Conservation (phyloP, 2,113 vertebrate genomes). For the Phylloscopus trochilus region DNA sequence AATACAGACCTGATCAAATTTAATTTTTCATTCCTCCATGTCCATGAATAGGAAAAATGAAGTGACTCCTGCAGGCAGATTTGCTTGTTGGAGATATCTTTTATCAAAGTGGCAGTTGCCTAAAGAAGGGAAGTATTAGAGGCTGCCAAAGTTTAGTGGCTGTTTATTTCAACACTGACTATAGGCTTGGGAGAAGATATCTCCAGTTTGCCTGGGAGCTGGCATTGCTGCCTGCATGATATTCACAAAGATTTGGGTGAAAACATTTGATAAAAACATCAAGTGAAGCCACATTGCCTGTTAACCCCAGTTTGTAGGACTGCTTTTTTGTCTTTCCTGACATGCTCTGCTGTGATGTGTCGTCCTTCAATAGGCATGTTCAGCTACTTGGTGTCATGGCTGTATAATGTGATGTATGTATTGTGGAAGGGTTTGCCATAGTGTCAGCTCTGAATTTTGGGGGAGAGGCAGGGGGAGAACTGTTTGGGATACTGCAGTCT, state of each 20-base stretch:
- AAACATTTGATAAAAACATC: slow-evolving; percentile 14
- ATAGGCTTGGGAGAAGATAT: background rate
- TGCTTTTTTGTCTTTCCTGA: background rate
- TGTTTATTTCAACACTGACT: background rate
- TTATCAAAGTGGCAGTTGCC: background rate
- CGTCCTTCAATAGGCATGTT: background rate
- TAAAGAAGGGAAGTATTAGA: background rate
- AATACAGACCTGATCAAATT: background rate
- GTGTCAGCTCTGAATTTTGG: background rate
- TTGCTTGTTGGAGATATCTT: background rate
- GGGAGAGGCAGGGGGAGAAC: no score
- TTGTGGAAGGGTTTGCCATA: background rate
- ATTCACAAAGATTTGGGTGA: background rate
- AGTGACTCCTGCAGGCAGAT: slow-evolving; percentile 16
- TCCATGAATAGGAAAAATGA: background rate
- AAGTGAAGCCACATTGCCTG: background rate
- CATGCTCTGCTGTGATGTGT: background rate
- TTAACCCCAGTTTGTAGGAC: background rate
- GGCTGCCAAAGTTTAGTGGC: slow-evolving; percentile 16
- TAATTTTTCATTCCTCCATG: background rate
- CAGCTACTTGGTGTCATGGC: background rate
- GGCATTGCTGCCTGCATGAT: background rate
- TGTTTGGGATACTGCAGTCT: background rate
- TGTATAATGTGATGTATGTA: background rate
- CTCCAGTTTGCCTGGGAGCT: background rate